Evolutionary conservation across 2,888 invertebrate species (phyloP).

Genomic region (Mythimna pallens): DNA sequence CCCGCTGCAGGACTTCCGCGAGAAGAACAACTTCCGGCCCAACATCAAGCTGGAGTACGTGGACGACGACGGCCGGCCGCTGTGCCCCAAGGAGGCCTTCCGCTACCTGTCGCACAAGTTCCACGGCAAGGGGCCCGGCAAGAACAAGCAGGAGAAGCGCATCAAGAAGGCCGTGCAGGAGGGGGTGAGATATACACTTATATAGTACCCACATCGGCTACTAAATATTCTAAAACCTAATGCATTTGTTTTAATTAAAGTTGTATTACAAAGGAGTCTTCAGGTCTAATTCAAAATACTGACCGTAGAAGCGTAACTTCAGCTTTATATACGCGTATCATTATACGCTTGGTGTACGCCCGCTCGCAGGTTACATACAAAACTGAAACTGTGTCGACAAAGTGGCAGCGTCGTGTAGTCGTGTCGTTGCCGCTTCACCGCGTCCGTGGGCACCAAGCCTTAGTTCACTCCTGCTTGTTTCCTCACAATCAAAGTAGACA

Average conservation of each 20-base stretch:
- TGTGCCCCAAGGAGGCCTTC: slow-evolving; percentile 99
- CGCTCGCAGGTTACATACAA: too few relatives aligned
- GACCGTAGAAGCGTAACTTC: background rate
- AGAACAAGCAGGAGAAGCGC: slow-evolving; percentile 99
- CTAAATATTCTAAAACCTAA: too few relatives aligned
- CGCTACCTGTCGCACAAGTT: slow-evolving; percentile 99
- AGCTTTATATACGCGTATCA: background rate
- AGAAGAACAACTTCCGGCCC: slow-evolving; percentile 97
- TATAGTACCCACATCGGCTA: background rate
- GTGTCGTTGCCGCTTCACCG: too few relatives aligned
- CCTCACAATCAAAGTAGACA: too few relatives aligned
- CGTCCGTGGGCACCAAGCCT: too few relatives aligned
- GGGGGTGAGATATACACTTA: slow-evolving; percentile 90
- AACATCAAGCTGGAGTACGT: slow-evolving; percentile 99
- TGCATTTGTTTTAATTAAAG: too few relatives aligned
- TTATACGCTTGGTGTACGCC: too few relatives aligned
- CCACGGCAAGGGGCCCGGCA: slow-evolving; percentile 99
- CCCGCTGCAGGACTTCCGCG: slow-evolving; percentile 97
- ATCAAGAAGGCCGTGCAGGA: slow-evolving; percentile 98
- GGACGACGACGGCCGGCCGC: slow-evolving; percentile 98
- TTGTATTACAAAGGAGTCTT: background rate
- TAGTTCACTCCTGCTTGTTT: too few relatives aligned
- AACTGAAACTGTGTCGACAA: too few relatives aligned
- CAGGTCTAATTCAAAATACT: background rate
- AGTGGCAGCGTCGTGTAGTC: too few relatives aligned